Evolutionary conservation across 2,113 vertebrate species (phyloP).

Genomic region (Willisornis vidua): DNA sequence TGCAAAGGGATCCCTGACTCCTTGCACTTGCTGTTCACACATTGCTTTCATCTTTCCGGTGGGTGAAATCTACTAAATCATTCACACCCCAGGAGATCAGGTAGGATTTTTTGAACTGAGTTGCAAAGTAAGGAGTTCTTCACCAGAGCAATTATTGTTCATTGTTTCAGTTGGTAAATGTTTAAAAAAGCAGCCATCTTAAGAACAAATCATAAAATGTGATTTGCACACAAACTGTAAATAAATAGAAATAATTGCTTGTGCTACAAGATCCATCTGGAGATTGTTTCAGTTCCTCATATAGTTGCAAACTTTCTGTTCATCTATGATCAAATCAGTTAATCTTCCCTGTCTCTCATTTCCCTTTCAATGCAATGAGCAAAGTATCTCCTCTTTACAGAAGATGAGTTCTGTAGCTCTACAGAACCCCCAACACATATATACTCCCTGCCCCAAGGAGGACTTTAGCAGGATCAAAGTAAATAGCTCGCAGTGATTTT

Average conservation of each 20-base stretch:
- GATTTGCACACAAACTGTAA: neutral
- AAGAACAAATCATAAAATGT: conserved; percentile 4
- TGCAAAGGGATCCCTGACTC: neutral
- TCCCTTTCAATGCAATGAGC: neutral
- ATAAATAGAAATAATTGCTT: conserved; percentile 32
- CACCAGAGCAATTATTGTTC: conserved; percentile 14
- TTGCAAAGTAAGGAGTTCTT: neutral
- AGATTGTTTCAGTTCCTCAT: neutral
- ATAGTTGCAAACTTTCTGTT: neutral
- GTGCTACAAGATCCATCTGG: neutral
- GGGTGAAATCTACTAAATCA: neutral
- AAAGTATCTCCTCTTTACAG: neutral
- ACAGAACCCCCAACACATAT: neutral
- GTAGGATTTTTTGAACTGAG: neutral
- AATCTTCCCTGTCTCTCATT: neutral
- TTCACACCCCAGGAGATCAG: neutral
- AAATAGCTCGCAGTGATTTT: neutral
- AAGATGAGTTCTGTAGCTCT: neutral
- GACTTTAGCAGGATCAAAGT: neutral
- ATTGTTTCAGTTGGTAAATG: conserved; percentile 22
- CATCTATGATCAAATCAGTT: neutral
- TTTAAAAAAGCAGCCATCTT: neutral
- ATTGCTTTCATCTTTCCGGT: neutral
- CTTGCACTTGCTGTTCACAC: neutral
- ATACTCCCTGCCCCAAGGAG: neutral